Base-by-base conservation (phyloP, 2,797 vertebrate species). In the Otolemur crassicaudatus region DNA sequence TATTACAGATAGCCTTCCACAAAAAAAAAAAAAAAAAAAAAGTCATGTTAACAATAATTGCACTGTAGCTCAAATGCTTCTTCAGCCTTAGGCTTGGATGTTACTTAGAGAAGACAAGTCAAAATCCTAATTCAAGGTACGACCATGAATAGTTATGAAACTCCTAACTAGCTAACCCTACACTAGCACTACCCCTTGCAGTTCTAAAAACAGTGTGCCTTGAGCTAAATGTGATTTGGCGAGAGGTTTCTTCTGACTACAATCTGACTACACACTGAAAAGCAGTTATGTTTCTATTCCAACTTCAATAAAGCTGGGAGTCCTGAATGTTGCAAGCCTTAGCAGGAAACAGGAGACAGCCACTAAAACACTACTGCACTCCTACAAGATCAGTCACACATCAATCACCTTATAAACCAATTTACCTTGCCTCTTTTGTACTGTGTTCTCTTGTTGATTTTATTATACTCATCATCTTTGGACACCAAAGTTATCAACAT, bases 41-140 rank as follows among this genome's bases (percentile, higher is more conserved):
- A 34, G 5, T 46, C 37, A 87, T 2, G 11, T 58, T 77, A 79
- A 53, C 17, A 73, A 81, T 31, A 85, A 89, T 17, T 76, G 34
- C 19, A 87, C 0, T 29, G 73, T 17, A 75, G 80, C 22, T 85
- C 43, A 70, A 80, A 20, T 49, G 69, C 8, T 92, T 86, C 65
- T 56, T 90, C 56, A 9, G 16, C 31, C 53, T 76, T 75, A 65
- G n/a, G 61, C 6, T 75, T 84, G 31, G 90, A 53, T 90, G 29
- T 73, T 87, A 80, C 1, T 49, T 16, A 3, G 29, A 91, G 56
- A 96, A 60, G 12, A 69, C 67, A 58, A 56, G 1, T 84, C 63
- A 53, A 93, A 97, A 90, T 83, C 23, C 77, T 94, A 86, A 73
- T 81, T 53, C 65, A 90, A 94, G 31, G 17, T 77, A 75, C 20